Evolutionary conservation across 1,140 invertebrate genomes (phyloP).

Genomic region (Drosophila cardini): DNA sequence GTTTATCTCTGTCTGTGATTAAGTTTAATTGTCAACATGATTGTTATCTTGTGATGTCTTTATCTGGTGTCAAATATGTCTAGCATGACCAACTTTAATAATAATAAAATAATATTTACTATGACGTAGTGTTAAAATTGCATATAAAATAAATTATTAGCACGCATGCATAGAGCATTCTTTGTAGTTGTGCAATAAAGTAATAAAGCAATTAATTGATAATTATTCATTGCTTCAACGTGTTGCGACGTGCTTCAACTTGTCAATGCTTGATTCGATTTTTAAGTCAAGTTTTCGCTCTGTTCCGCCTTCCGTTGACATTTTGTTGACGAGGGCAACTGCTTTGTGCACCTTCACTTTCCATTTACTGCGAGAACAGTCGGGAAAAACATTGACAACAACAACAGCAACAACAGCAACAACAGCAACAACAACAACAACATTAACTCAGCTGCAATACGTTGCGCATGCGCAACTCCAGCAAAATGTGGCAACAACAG

Average conservation of each 20-base stretch:
- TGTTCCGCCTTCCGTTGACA: constrained; percentile 42
- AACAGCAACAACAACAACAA: constrained; percentile 1
- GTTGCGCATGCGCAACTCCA: constrained; percentile 58
- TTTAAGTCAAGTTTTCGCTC: background rate
- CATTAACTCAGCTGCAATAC: constrained; percentile 56
- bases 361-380: constrained; percentile 63
- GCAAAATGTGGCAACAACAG: constrained; percentile 22
- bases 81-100: background rate
- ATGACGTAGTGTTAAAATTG: background rate
- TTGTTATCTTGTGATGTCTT: constrained; percentile 8
- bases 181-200: constrained; percentile 3
- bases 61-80: constrained; percentile 1
- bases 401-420: constrained; percentile 4
- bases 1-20: background rate
- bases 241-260: constrained; percentile 1
- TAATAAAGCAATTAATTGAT: constrained; percentile 2
- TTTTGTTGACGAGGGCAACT: constrained; percentile 41
- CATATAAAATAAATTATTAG: background rate
- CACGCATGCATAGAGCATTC: background rate
- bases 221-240: background rate
- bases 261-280: constrained; percentile 17
- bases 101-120: constrained; percentile 35
- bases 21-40: constrained; percentile 2
- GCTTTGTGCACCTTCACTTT: constrained; percentile 62
- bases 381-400: constrained; percentile 6